Percentiles rank a stretch among this genome's conserved stretches.
Evolutionary conservation across 2,888 invertebrate species (phyloP).

Genomic region (Acanthacorydalis orientalis): DNA sequence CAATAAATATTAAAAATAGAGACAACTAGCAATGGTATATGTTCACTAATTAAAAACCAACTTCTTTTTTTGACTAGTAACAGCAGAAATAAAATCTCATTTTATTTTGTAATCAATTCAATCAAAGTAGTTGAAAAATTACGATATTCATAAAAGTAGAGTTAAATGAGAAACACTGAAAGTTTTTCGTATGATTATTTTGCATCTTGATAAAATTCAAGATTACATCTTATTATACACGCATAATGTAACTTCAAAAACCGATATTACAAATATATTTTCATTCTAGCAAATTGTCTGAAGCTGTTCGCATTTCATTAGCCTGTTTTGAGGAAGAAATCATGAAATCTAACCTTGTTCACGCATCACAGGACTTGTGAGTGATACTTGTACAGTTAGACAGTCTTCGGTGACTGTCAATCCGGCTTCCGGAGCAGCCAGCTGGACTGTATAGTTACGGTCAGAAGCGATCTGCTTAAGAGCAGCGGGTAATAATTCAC

Average conservation of each 20-base stretch:
- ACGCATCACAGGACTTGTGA: slow-evolving; percentile 86
- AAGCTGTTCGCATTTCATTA: slow-evolving; percentile 8
- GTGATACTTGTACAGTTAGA: slow-evolving; percentile 68
- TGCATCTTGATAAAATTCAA: not conserved
- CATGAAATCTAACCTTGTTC: slow-evolving; percentile 44
- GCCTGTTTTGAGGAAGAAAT: slow-evolving; percentile 4
- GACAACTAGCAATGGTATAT: no score
- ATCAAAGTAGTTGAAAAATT: no score
- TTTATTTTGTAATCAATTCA: no score
- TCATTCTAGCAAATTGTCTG: not conserved
- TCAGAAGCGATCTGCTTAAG: slow-evolving; percentile 54
- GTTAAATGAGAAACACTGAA: no score
- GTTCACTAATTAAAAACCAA: no score
- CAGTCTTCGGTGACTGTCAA: slow-evolving; percentile 65
- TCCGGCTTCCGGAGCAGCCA: slow-evolving; percentile 71
- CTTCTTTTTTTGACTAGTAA: no score
- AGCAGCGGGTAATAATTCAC: slow-evolving; percentile 66
- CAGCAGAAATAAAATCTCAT: no score
- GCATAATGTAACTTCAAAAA: no score
- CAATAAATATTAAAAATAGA: no score
- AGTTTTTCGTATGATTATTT: not conserved
- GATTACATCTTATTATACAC: no score
- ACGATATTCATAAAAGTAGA: not conserved
- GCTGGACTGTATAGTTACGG: slow-evolving; percentile 66
- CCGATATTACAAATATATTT: no score